phyloP scores from a whole-genome alignment of 2,113 vertebrate genomes.

The Maccullochella peelii region DNA sequence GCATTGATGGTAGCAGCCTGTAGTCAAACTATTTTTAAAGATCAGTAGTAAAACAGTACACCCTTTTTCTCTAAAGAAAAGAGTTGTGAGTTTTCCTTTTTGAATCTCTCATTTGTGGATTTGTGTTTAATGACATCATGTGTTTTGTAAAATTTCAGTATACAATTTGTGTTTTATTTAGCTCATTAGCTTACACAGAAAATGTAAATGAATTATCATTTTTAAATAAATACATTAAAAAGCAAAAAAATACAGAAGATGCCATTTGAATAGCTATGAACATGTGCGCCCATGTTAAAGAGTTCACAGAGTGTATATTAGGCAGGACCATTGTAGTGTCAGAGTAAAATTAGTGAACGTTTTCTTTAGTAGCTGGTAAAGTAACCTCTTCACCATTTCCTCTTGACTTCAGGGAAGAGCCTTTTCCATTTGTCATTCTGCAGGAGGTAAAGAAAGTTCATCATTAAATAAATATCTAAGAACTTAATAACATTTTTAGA shows the following conservation, averaged over 20 bases:
- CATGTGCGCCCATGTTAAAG: background rate
- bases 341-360: conserved; percentile 14
- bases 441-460: conserved; percentile 24
- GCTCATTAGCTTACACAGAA: background rate
- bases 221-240: conserved; percentile 49
- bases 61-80: background rate
- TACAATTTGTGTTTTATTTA: background rate
- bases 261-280: background rate
- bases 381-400: conserved; percentile 69
- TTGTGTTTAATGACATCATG: conserved; percentile 8
- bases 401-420: conserved; percentile 84
- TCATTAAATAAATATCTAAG: background rate
- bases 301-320: conserved; percentile 4
- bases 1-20: conserved; percentile 2
- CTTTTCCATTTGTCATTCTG: conserved; percentile 87
- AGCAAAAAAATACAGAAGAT: conserved; percentile 18
- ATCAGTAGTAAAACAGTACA: background rate
- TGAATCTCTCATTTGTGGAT: background rate
- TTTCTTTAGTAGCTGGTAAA: conserved; percentile 26
- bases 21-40: conserved; percentile 5
- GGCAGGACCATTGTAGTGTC: conserved; percentile 56
- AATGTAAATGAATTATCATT: background rate
- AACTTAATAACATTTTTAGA: background rate
- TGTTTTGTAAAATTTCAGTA: background rate
- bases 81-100: background rate